Evolutionary conservation across 2,797 vertebrate species (phyloP).

Genomic region (Sciurus vulgaris): DNA sequence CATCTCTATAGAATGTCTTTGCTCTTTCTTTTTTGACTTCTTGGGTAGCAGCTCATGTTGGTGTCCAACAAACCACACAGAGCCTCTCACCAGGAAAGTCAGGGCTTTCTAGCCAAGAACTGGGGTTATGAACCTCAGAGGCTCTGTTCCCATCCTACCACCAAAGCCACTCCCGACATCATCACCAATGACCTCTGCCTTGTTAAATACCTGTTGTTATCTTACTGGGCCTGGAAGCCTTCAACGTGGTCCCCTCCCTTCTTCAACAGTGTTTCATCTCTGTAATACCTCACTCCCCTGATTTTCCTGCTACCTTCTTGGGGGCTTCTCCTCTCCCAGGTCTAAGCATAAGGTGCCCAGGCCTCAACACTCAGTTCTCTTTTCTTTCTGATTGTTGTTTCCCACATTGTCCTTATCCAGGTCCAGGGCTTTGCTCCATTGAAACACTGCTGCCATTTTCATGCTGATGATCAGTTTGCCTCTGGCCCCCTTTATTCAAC

Average conservation of each 20-base stretch:
- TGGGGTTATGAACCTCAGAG: background rate
- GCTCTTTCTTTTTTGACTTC: constrained; percentile 19
- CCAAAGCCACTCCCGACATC: background rate
- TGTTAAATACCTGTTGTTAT: background rate
- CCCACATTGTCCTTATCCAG: background rate
- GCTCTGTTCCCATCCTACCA: background rate
- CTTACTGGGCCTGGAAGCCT: background rate
- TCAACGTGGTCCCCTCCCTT: background rate
- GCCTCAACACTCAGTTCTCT: background rate
- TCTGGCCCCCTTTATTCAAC: background rate
- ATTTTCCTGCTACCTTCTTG: background rate
- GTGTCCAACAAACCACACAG: background rate
- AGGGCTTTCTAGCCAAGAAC: background rate
- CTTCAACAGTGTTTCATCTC: background rate
- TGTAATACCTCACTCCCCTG: background rate
- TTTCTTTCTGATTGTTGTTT: background rate
- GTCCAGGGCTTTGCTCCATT: background rate
- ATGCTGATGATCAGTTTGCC: background rate
- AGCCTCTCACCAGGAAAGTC: background rate
- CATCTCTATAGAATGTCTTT: background rate
- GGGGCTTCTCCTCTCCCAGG: background rate
- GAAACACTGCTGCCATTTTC: background rate
- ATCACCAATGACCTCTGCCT: background rate
- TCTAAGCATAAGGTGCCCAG: background rate
- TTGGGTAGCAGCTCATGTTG: background rate